phyloP scores from a whole-genome alignment of 2,888 invertebrate genomes.

The Phalangium opilio region DNA sequence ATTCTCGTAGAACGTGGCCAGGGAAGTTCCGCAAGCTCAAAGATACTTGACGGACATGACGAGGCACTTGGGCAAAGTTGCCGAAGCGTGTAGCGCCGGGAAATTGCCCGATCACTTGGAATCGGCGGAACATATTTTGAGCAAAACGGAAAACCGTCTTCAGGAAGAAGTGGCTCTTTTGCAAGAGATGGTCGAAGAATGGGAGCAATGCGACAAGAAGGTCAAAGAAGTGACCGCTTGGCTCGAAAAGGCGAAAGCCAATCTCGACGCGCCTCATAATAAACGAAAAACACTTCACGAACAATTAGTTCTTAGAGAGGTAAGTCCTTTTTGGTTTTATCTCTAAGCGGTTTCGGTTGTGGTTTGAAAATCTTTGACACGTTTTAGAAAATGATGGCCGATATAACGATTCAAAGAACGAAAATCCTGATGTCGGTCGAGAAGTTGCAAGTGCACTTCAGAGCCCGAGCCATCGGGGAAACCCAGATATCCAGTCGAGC shows the following conservation, averaged over 20 bases:
- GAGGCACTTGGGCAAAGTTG: conserved; percentile 69
- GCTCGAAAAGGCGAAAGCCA: conserved; percentile 68
- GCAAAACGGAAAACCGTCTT: conserved; percentile 65
- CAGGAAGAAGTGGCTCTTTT: conserved; percentile 73
- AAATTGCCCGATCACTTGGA: conserved; percentile 70
- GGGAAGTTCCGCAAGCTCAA: conserved; percentile 19
- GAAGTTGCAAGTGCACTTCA: conserved; percentile 77
- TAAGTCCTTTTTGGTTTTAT: conserved; percentile 4
- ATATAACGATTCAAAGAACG: conserved; percentile 73
- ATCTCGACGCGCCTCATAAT: conserved; percentile 60
- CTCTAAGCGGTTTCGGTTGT: too few species aligned
- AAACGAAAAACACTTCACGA: conserved; percentile 75
- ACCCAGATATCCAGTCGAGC: conserved; percentile 55
- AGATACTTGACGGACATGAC: conserved; percentile 54
- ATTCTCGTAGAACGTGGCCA: conserved; percentile 13
- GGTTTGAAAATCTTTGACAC: neutral
- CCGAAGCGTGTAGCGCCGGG: conserved; percentile 65
- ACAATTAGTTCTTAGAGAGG: conserved; percentile 63
- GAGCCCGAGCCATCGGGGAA: conserved; percentile 55
- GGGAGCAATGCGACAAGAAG: conserved; percentile 90
- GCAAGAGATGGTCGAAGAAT: conserved; percentile 83
- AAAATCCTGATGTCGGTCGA: conserved; percentile 77
- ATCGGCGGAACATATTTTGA: conserved; percentile 70
- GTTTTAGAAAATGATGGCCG: conserved; percentile 53
- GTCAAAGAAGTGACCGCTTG: conserved; percentile 74